Evolutionary conservation across 1,140 invertebrate genomes (phyloP).

Genomic region (Sarcophaga bullata): DNA sequence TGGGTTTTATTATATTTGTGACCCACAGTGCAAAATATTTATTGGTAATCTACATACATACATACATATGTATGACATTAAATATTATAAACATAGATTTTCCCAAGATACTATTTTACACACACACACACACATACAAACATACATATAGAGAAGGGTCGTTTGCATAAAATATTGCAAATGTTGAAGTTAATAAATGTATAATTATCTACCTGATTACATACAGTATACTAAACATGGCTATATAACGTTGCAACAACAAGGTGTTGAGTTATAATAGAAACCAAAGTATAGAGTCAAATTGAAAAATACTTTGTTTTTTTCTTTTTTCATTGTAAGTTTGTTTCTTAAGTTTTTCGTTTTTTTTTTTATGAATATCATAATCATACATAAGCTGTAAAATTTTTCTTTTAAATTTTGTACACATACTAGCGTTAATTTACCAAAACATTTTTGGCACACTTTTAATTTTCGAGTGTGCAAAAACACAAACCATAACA

Average conservation of each 20-base stretch:
- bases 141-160: background rate
- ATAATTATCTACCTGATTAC: slow-evolving; percentile 10
- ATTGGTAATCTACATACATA: no score
- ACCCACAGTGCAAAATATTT: no score
- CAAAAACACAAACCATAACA: no score
- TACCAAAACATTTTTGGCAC: no score
- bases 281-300: background rate
- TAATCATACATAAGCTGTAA: no score
- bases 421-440: no score
- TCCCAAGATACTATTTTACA: background rate
- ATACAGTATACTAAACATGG: background rate
- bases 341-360: no score
- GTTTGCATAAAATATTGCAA: slow-evolving; percentile 5
- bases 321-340: background rate
- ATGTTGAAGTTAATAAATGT: background rate
- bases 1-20: no score
- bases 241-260: slow-evolving; percentile 1
- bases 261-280: background rate
- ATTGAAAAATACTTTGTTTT: slow-evolving; percentile 2
- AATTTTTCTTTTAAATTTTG: no score
- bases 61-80: background rate
- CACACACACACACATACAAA: background rate
- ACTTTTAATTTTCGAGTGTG: no score
- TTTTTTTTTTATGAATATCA: no score
- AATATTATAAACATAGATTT: background rate